A percentile compares a stretch with the other conserved stretches of the same genome.
Conservation (phyloP, 2,888 invertebrate species). For the Choreutis nemorana region DNA sequence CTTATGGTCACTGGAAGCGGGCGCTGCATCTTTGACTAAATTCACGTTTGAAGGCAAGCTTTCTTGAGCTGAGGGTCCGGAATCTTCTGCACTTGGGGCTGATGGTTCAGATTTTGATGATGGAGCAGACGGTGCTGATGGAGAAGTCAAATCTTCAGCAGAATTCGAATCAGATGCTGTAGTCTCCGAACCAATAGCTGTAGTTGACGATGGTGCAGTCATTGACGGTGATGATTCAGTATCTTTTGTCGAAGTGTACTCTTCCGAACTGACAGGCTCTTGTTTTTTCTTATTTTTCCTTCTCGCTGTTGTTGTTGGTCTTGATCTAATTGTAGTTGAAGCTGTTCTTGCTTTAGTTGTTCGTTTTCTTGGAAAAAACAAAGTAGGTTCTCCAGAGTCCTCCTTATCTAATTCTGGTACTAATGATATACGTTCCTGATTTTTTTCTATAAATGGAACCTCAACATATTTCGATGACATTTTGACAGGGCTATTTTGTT, state of each 20-base stretch:
- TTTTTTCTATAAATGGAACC: too few species aligned
- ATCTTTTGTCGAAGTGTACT: too few species aligned
- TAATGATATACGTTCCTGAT: constrained; percentile 37
- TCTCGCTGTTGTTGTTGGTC: constrained; percentile 18
- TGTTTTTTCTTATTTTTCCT: constrained; percentile 4
- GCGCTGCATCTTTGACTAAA: constrained; percentile 25
- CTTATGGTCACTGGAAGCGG: constrained; percentile 35
- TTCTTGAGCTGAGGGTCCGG: constrained; percentile 13
- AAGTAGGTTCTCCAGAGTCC: constrained; percentile 36
- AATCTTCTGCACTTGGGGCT: constrained; percentile 11
- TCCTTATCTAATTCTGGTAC: constrained; percentile 27
- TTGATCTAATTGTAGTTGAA: constrained; percentile 12
- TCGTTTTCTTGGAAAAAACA: constrained; percentile 40
- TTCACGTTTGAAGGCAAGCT: constrained; percentile 16
- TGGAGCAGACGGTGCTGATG: constrained; percentile 12
- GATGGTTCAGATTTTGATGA: constrained; percentile 12
- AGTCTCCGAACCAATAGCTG: constrained; percentile 9
- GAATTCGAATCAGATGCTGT: constrained; percentile 10
- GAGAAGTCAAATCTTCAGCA: constrained; percentile 9
- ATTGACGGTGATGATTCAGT: too few species aligned
- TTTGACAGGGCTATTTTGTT: constrained; percentile 14
- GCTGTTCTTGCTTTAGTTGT: constrained; percentile 27
- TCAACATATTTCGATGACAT: constrained; percentile 14
- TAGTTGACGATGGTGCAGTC: neutral
- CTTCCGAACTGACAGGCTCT: too few species aligned